Evolutionary conservation across 2,888 invertebrate species (phyloP).

Genomic region (Synanthedon myopaeformis): DNA sequence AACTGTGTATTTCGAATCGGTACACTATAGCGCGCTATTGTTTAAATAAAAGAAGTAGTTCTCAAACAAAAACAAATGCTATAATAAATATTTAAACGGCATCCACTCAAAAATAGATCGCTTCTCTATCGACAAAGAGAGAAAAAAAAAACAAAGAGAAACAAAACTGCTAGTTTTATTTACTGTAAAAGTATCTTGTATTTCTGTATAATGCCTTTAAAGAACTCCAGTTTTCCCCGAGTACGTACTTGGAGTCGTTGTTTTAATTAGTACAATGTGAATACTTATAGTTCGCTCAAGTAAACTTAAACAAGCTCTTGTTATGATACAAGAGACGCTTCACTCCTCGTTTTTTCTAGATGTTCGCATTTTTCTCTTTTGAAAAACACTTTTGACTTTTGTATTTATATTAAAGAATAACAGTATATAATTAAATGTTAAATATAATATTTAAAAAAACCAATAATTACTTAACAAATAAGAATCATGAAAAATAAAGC

Average conservation of each 20-base stretch:
- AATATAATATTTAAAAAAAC: no score
- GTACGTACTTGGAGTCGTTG: slow-evolving; percentile 18
- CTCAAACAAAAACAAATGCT: not conserved
- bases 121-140: not conserved
- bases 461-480: no score
- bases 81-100: not conserved
- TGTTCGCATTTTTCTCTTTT: no score
- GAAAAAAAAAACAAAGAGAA: slow-evolving; percentile 12
- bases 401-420: no score
- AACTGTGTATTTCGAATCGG: not conserved
- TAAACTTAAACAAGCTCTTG: slow-evolving; percentile 25
- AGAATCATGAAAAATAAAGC: no score
- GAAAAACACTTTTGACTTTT: no score
- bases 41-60: not conserved
- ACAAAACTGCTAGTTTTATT: slow-evolving; percentile 35
- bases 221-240: slow-evolving; percentile 18
- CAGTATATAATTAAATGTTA: no score
- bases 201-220: slow-evolving; percentile 23
- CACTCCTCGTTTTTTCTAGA: no score
- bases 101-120: not conserved
- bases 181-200: slow-evolving; percentile 31
- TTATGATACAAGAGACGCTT: slow-evolving; percentile 6
- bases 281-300: slow-evolving; percentile 47
- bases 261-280: slow-evolving; percentile 59
- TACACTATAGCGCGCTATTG: not conserved